Base-by-base conservation (phyloP, 2,888 invertebrate genomes). In the Minunthozetes semirufus region DNA sequence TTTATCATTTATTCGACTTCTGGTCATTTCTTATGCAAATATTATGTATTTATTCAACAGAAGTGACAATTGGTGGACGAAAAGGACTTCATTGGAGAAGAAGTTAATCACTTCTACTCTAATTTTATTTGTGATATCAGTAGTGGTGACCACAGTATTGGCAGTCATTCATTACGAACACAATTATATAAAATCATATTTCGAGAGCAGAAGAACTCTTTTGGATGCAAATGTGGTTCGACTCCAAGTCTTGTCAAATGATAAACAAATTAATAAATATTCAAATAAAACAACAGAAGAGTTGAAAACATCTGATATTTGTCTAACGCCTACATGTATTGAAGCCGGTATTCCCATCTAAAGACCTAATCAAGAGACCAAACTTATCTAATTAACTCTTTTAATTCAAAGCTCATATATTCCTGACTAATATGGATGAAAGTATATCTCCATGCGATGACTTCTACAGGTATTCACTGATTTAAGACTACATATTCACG, bases 371-470 rank as follows among this genome's bases (percentile, higher is more conserved):
- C n/a, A 9, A 50, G 0, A 0, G n/a, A 2, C n/a, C n/a, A n/a
- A n/a, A n/a, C 5, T 50, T 56, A 1, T 13, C 8, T 22, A 56
- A 56, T 56, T 68, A 15, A 22, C 68, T 68, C 46, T 15, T 0
- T 42, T 33, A 72, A 25, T 75, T 53, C 48, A 0, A 73, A 88
- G 91, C 92, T 0, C 88, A 90, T 0, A 87, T 87, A 78, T 85
- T 92, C 17, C 83, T 92, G 59, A 84, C 86, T 77, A 89, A 88
- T 81, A 89, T 92, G 88, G 89, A 92, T 79, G 83, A 85, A 0
- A 82, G 84, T 0, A 88, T 89, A 11, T 89, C 91, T 78, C 91
- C 92, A 0, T 92, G 92, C 81, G 90, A 91, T 79, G 90, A 92
- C 81, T 92, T 92, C 83, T 92, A 91, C 82, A 86, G 88, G 68